These are phyloP conservation scores for Melinopterus prodromus DNA, from an alignment of 2,888 invertebrate species.

Conservation along the genomic window DNA sequence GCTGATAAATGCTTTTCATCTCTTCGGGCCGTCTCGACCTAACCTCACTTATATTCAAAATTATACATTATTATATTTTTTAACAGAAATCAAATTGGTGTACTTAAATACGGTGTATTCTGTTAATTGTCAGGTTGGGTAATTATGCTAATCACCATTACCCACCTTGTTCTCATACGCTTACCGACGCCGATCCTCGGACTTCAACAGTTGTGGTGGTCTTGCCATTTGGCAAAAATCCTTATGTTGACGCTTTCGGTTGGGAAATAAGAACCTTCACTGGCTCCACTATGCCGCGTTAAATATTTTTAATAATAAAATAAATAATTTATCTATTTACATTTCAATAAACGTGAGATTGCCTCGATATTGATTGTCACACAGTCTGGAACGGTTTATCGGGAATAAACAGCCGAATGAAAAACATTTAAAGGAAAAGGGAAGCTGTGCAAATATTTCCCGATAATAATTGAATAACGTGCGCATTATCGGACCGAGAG, in stretches of 20 bases:
- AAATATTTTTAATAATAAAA: background rate
- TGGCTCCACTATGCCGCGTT: background rate
- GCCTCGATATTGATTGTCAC: conserved; percentile 44
- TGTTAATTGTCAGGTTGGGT: conserved; percentile 32
- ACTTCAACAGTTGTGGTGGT: too few species aligned
- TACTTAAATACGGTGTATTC: conserved; percentile 34
- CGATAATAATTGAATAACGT: conserved; percentile 13
- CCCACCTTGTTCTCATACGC: background rate
- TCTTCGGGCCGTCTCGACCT: conserved; percentile 46
- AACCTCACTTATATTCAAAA: conserved; percentile 59
- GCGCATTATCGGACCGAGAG: conserved; percentile 8
- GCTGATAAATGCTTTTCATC: conserved; percentile 34
- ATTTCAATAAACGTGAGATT: conserved; percentile 40
- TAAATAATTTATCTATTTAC: conserved; percentile 13
- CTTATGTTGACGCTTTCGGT: too few species aligned
- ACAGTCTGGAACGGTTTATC: conserved; percentile 39
- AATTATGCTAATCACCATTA: conserved; percentile 20
- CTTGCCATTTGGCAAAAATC: too few species aligned
- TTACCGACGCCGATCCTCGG: too few species aligned
- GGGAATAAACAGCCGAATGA: conserved; percentile 18
- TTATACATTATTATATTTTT: conserved; percentile 59
- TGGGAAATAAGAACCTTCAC: background rate
- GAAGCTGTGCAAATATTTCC: conserved; percentile 38
- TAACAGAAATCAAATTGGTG: conserved; percentile 40
- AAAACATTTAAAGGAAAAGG: conserved; percentile 36